Conservation (phyloP, 2,797 vertebrate genomes). For the Champsocephalus esox region DNA sequence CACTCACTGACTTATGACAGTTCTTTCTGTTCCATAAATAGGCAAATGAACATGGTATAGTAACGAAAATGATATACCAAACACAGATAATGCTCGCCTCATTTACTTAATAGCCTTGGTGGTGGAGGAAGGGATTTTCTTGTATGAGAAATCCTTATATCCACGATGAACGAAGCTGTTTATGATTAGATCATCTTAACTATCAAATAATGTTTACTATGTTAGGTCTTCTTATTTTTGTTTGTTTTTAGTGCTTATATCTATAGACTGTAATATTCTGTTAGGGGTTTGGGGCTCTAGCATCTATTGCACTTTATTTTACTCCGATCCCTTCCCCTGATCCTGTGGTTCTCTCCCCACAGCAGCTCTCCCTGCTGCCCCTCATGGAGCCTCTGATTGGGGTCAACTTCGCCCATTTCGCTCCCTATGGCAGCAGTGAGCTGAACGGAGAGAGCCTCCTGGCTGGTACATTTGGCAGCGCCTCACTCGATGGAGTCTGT, state of each 20-base stretch:
- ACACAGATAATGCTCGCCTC: neutral
- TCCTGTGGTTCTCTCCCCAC: slow-evolving; percentile 42
- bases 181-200: neutral
- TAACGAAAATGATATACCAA: too few species aligned
- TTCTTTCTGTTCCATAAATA: too few species aligned
- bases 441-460: slow-evolving; percentile 94
- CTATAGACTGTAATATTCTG: neutral
- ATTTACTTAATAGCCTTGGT: neutral
- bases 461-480: slow-evolving; percentile 96
- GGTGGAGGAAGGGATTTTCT: neutral
- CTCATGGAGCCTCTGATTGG: slow-evolving; percentile 98
- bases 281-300: neutral
- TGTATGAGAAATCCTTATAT: neutral
- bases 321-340: neutral
- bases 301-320: slow-evolving; percentile 1
- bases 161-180: neutral
- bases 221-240: neutral
- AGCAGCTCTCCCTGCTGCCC: slow-evolving; percentile 97
- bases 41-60: too few species aligned
- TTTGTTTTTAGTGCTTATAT: neutral
- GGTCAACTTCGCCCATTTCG: slow-evolving; percentile 97
- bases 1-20: too few species aligned
- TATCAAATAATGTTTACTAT: neutral
- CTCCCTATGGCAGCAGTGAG: slow-evolving; percentile 95
- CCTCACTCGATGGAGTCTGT: slow-evolving; percentile 95